Base-by-base conservation (phyloP, 2,797 vertebrate genomes). In the Galagoides demidoff region DNA sequence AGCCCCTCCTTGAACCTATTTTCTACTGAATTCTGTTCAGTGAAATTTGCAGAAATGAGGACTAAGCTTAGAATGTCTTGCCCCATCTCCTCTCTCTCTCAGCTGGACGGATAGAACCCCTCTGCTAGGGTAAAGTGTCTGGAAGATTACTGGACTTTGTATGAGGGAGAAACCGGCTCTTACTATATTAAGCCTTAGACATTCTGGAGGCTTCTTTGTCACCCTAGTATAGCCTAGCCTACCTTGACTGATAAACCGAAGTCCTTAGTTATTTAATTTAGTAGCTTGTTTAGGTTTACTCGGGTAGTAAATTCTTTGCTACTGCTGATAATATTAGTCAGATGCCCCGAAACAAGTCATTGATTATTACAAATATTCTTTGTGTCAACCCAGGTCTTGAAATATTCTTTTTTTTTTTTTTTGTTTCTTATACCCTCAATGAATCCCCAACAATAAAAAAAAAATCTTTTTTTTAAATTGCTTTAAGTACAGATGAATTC, bases 331-430 rank as follows among this genome's bases (percentile, higher is more conserved):
- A 23, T 85, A 61, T 76, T 63, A 76, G 17, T 27, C 37, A 74
- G 68, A 8, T 37, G 3, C 16, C 37, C 43, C 57, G 8, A 57
- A 6, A 59, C 22, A 27, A 70, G 10, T 78, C 20, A 52, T 43
- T 37, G 31, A 31, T 37, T 34, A 89, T 78, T 89, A 76, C 6
- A 95, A 89, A 94, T 89, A 57, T 45, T 85, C 27, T 81, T 55
- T 87, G 39, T 94, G 27, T 92, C 52, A 86, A 22, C 12, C 9
- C 43, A 90, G 25, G 17, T 14, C 52, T 71, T 64, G 43, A 90
- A 92, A 83, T 83, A 83, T 14, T 73, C 16, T 9, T 63, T 92
- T 39, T 70, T 14, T 73, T 13, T 9, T 63, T 92, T 39, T 70
- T 85, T 34, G 14, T 52, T 52, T 52, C 49, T 52, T 16, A 4